These are phyloP conservation scores for Squalus acanthias DNA, from an alignment of 2,797 vertebrate species.

Conservation along the genomic window DNA sequence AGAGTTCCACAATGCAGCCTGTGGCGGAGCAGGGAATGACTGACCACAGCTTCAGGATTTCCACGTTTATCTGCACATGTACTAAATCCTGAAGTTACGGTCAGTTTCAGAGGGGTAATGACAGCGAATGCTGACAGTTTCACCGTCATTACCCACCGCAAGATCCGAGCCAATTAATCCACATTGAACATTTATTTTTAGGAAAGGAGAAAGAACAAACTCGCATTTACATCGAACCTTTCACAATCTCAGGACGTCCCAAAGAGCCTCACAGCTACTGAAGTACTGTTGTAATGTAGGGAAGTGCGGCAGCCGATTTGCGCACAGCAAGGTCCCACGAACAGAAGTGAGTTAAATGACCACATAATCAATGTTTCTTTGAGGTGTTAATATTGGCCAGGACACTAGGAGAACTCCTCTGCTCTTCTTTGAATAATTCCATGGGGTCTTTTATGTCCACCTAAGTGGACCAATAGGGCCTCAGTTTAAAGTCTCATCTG, in stretches of 20 bases:
- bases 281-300: not conserved
- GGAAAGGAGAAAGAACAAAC: not conserved
- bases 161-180: not conserved
- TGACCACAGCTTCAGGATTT: too few species aligned
- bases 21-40: too few species aligned
- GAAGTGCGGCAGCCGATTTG: not conserved
- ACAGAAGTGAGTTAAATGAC: not conserved
- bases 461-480: not conserved
- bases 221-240: not conserved
- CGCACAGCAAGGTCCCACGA: not conserved
- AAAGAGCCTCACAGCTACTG: not conserved
- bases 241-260: not conserved
- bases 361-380: not conserved
- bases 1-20: too few species aligned
- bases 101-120: too few species aligned
- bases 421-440: not conserved
- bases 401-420: not conserved
- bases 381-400: not conserved
- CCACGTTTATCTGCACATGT: too few species aligned
- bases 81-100: too few species aligned
- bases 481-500: too few species aligned
- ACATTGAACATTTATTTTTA: not conserved
- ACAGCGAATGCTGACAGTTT: too few species aligned
- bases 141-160: too few species aligned
- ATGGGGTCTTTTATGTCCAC: not conserved